Evolutionary conservation across 2,888 invertebrate species (phyloP).

Genomic region (Melipona bicolor): DNA sequence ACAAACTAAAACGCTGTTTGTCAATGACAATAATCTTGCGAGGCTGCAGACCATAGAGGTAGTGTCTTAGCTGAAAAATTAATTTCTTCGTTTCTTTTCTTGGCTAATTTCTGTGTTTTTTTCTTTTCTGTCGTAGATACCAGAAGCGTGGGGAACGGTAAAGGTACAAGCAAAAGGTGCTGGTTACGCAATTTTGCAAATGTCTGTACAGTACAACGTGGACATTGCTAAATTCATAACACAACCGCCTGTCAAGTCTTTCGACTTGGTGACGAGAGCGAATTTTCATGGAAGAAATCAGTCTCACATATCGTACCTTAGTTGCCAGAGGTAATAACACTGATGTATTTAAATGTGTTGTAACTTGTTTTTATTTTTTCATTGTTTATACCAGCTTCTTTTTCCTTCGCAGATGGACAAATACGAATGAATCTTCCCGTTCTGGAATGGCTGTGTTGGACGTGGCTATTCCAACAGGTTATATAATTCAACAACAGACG

Average conservation of each 20-base stretch:
- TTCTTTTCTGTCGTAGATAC: conserved; percentile 87
- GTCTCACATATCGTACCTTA: conserved; percentile 94
- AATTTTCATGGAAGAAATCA: conserved; percentile 95
- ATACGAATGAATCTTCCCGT: conserved; percentile 90
- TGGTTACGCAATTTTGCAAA: conserved; percentile 97
- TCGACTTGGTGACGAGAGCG: conserved; percentile 90
- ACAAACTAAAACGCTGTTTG: conserved; percentile 87
- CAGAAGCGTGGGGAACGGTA: conserved; percentile 97
- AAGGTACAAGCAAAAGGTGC: conserved; percentile 96
- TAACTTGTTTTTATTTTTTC: neutral
- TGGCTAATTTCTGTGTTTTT: conserved; percentile 14
- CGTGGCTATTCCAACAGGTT: conserved; percentile 95
- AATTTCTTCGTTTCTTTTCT: neutral
- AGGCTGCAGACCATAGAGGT: conserved; percentile 92
- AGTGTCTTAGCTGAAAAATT: conserved; percentile 55
- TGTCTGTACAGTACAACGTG: conserved; percentile 96
- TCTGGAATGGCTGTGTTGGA: conserved; percentile 96
- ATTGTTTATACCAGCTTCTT: neutral
- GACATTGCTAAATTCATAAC: conserved; percentile 94
- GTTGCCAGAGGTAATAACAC: conserved; percentile 91
- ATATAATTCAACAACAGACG: conserved; percentile 95
- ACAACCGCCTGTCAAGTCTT: conserved; percentile 92
- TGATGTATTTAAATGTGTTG: neutral
- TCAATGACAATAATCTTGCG: conserved; percentile 92
- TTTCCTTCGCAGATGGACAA: conserved; percentile 88